Percentiles rank a stretch among this genome's conserved stretches.
These are phyloP conservation scores for Psilopsiagon aurifrons DNA, from an alignment of 2,113 vertebrate genomes.

Conservation along the genomic window DNA sequence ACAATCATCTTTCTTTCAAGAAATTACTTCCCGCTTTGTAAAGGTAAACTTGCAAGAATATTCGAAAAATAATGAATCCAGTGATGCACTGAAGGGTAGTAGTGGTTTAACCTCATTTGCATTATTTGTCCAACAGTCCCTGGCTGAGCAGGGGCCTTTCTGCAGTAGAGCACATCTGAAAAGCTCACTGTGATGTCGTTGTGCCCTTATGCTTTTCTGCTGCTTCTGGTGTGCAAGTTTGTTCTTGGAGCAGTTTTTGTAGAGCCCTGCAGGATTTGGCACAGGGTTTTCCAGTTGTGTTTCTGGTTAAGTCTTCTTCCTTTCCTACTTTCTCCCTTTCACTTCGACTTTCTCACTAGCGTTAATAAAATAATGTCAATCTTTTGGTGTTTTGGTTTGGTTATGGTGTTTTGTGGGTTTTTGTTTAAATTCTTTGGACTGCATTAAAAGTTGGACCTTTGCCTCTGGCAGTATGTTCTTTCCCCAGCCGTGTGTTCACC, in stretches of 20 bases:
- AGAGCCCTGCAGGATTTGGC: not conserved
- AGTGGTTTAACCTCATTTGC: not conserved
- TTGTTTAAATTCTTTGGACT: not conserved
- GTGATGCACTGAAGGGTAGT: not conserved
- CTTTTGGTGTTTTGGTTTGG: too few relatives aligned
- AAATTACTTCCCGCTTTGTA: not conserved
- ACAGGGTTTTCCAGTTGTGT: not conserved
- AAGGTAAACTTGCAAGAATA: not conserved
- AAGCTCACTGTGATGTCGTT: rapidly evolving
- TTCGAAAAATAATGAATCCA: not conserved
- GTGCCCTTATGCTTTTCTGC: rapidly evolving
- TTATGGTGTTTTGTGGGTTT: not conserved
- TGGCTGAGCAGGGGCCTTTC: not conserved
- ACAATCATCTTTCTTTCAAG: not conserved
- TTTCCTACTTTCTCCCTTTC: not conserved
- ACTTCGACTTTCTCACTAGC: not conserved
- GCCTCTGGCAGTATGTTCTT: not conserved
- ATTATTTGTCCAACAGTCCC: not conserved
- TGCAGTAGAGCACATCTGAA: rapidly evolving
- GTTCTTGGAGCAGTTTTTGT: not conserved
- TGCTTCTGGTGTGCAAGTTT: not conserved
- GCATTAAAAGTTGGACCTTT: not conserved
- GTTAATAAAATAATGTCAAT: not conserved
- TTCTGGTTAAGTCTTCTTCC: not conserved
- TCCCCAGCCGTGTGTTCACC: not conserved